These are phyloP conservation scores for Otolemur garnettii DNA, from an alignment of 2,113 vertebrate genomes.

Conservation along the genomic window DNA sequence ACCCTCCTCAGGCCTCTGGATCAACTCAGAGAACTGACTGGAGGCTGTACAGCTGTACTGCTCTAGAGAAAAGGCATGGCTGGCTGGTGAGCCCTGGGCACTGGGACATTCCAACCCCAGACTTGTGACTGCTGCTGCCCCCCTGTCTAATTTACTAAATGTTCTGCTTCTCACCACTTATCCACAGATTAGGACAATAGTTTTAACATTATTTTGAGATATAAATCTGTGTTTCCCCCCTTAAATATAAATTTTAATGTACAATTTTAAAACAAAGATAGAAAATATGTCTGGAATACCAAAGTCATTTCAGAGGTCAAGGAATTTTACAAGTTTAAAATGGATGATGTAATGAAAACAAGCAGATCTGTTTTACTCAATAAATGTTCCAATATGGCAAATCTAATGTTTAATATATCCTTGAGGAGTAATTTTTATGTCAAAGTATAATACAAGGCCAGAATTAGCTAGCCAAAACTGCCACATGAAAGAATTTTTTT, in stretches of 20 bases:
- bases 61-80: too few species aligned
- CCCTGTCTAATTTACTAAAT: slow-evolving; percentile 24
- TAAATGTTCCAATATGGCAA: slow-evolving; percentile 59
- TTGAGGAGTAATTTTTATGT: slow-evolving; percentile 38
- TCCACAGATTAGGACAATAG: neutral
- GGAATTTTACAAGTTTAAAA: slow-evolving; percentile 59
- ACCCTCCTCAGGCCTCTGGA: too few species aligned
- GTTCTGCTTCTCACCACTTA: neutral
- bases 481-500: neutral
- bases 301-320: slow-evolving; percentile 56
- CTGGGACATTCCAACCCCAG: too few species aligned
- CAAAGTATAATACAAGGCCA: slow-evolving; percentile 49
- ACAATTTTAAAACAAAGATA: slow-evolving; percentile 62
- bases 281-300: slow-evolving; percentile 64
- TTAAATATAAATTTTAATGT: slow-evolving; percentile 39
- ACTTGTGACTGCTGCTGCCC: too few species aligned
- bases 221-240: neutral
- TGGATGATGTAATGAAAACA: slow-evolving; percentile 63
- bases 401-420: neutral
- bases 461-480: slow-evolving; percentile 66
- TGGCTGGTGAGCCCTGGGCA: too few species aligned
- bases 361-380: slow-evolving; percentile 50
- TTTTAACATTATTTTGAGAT: slow-evolving; percentile 57
- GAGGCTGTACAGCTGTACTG: too few species aligned
- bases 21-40: too few species aligned